Conservation (phyloP, 2,888 invertebrate genomes). For the Agrotis clavis region DNA sequence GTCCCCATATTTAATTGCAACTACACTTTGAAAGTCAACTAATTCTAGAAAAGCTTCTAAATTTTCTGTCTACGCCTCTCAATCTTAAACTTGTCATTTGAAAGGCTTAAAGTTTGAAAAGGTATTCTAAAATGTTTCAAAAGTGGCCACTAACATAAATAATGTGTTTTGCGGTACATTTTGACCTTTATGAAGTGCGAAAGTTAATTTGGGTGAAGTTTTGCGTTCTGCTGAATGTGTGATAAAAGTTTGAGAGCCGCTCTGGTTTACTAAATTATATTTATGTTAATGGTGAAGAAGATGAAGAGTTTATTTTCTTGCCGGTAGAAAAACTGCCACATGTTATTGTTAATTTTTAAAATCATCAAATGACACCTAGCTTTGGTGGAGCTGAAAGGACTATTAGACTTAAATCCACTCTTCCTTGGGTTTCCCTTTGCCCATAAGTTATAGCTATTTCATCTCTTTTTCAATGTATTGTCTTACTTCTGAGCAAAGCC, state of each 20-base stretch:
- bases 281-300: background rate
- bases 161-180: conserved; percentile 7
- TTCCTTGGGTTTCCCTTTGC: too few species aligned
- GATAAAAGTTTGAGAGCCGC: conserved; percentile 6
- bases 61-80: conserved; percentile 2
- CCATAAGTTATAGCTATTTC: too few species aligned
- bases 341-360: too few species aligned
- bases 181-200: conserved; percentile 1
- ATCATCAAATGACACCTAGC: too few species aligned
- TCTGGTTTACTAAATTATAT: background rate
- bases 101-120: conserved; percentile 33
- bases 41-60: conserved; percentile 13
- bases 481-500: too few species aligned
- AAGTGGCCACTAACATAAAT: conserved; percentile 10
- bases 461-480: too few species aligned
- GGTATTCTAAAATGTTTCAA: conserved; percentile 16
- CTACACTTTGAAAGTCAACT: conserved; percentile 3
- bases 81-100: conserved; percentile 13
- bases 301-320: background rate
- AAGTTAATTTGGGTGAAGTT: background rate
- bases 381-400: too few species aligned
- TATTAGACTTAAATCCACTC: too few species aligned
- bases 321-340: too few species aligned
- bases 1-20: background rate
- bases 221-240: background rate